phyloP scores from a whole-genome alignment of 2,113 vertebrate species.

The Ceyx margarethae region DNA sequence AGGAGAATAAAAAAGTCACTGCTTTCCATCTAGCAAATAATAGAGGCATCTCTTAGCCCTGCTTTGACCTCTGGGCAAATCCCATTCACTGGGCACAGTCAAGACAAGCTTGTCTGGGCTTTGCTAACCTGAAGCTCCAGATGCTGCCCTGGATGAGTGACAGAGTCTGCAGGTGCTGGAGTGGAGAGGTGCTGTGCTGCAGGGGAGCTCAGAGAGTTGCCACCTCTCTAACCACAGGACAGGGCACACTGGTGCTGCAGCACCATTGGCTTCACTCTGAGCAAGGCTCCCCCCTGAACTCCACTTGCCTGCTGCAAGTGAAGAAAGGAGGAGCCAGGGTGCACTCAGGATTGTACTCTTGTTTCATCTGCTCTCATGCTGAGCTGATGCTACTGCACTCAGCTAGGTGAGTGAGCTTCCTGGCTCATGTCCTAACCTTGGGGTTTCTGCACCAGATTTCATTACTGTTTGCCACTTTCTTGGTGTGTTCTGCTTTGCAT shows the following conservation, averaged over 20 bases:
- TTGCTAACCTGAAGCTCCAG: background rate
- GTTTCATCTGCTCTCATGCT: background rate
- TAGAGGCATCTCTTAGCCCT: background rate
- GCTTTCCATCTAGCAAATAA: background rate
- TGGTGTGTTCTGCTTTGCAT: background rate
- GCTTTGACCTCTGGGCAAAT: background rate
- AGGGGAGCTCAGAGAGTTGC: background rate
- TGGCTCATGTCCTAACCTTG: background rate
- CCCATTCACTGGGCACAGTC: background rate
- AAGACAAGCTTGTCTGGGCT: background rate
- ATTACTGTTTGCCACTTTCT: background rate
- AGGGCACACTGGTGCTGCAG: rapidly evolving
- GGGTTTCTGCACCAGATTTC: background rate
- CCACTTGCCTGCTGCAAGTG: background rate
- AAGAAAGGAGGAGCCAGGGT: background rate
- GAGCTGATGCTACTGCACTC: background rate
- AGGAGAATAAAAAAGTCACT: background rate
- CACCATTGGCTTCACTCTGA: background rate
- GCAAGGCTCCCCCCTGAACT: background rate
- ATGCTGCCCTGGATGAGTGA: background rate
- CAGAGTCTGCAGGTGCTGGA: background rate
- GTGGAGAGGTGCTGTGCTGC: background rate
- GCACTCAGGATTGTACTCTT: background rate
- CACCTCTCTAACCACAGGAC: too few relatives aligned
- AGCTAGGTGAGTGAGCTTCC: background rate